These are phyloP conservation scores for Enteromius mattozi DNA, from an alignment of 2,797 vertebrate species.

Conservation along the genomic window DNA sequence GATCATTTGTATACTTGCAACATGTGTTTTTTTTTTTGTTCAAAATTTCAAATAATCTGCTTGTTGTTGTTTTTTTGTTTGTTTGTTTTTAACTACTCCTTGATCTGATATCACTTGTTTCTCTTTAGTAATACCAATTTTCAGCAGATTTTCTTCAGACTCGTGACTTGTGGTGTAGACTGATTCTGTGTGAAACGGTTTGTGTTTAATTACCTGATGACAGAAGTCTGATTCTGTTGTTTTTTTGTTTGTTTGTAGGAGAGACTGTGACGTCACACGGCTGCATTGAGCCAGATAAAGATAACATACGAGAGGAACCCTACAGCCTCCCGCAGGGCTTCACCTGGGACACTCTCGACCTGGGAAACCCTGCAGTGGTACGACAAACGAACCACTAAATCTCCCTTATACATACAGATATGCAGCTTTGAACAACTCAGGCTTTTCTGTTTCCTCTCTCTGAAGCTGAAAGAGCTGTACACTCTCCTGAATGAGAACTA, in stretches of 20 bases:
- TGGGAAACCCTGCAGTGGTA: slow-evolving; percentile 91
- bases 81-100: background rate
- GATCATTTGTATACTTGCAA: background rate
- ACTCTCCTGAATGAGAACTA: slow-evolving; percentile 98
- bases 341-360: slow-evolving; percentile 94
- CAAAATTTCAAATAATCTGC: background rate
- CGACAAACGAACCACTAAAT: slow-evolving; percentile 57
- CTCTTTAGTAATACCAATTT: background rate
- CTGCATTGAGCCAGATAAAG: slow-evolving; percentile 94
- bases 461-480: slow-evolving; percentile 95
- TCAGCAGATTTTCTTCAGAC: background rate
- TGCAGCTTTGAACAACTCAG: background rate
- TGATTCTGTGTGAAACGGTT: background rate
- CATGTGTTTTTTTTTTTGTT: background rate
- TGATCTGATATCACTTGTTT: background rate
- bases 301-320: slow-evolving; percentile 92
- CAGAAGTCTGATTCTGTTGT: background rate
- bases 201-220: background rate
- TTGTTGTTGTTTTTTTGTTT: background rate
- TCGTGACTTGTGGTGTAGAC: background rate
- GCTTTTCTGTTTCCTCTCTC: background rate
- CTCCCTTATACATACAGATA: background rate
- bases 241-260: slow-evolving; percentile 73
- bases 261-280: slow-evolving; percentile 95
- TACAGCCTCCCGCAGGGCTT: slow-evolving; percentile 96